These are phyloP conservation scores for Periphyllus acericola DNA, from an alignment of 2,888 invertebrate species.

Conservation along the genomic window DNA sequence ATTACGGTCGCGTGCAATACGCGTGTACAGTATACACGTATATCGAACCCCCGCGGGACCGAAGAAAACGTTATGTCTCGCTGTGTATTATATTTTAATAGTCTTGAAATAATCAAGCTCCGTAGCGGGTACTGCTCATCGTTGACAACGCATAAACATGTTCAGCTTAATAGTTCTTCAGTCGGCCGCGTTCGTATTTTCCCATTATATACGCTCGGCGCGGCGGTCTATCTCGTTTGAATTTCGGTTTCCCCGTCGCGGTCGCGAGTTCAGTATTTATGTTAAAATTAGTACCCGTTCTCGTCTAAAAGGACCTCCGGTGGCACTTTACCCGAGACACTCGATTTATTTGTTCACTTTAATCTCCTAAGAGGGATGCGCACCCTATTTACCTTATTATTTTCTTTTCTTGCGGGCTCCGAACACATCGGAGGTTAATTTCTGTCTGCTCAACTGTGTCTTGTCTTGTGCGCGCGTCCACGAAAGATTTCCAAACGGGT, in stretches of 20 bases:
- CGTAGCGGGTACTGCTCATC: too few species aligned
- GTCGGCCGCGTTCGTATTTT: neutral
- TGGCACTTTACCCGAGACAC: slow-evolving; percentile 3
- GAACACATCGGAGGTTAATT: slow-evolving; percentile 13
- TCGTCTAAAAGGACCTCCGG: slow-evolving; percentile 7
- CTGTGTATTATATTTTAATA: too few species aligned
- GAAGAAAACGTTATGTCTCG: too few species aligned
- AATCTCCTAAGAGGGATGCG: slow-evolving; percentile 20
- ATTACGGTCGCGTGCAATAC: too few species aligned
- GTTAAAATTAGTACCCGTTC: neutral
- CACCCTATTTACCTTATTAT: slow-evolving; percentile 15
- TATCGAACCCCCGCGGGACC: too few species aligned
- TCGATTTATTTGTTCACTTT: slow-evolving; percentile 33
- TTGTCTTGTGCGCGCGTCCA: neutral
- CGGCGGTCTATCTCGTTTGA: neutral
- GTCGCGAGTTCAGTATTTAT: neutral
- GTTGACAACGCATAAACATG: too few species aligned
- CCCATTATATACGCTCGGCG: neutral
- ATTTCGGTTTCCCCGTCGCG: neutral
- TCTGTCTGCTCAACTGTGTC: neutral
- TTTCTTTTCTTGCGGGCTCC: neutral
- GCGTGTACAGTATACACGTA: too few species aligned
- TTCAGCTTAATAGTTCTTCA: neutral
- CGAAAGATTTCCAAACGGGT: slow-evolving; percentile 1
- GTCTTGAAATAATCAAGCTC: too few species aligned